Evolutionary conservation across 2,113 vertebrate species (phyloP), one percentile per base, ranked within the genome.

Genomic region (Oxygymnocypris stewartii): DNA sequence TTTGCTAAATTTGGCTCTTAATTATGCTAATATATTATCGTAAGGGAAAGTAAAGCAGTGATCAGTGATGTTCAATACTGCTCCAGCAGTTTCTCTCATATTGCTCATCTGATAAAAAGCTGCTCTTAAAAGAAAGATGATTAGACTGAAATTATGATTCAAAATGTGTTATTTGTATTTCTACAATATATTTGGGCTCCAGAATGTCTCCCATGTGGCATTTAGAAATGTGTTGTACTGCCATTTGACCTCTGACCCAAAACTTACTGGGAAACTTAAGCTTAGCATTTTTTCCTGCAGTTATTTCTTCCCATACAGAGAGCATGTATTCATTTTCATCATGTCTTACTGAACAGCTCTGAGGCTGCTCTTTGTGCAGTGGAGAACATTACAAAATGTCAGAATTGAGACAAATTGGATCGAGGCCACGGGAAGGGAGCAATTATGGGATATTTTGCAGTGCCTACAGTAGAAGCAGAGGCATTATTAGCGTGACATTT

Each of bases 321-420:
- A 57, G 77, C 49, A 0, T 79, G 47, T 47, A 78, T 78, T 78
- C 25, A 54, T 79, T 61, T 54, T 61, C 51, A 61, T 61, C 31
- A 79, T 59, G 78, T 79, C 54, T 79, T 61, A 61, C 37, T 57
- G 54, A 79, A n/a, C 10, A 40, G 78, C 20, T 61, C 49, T 40
- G 54, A 42, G 35, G 54, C 78, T 79, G 54, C 10, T 79, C 78
- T 79, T 79, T 79, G 35, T 79, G 78, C 54, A 35, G 51, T 12
- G 20, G 54, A 61, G 35, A 79, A 61, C 35, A 40, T 79, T 42
- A 61, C 78, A n/a, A 31, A 57, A 61, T 61, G 78, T 61, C 78
- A 79, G 74, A 61, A 42, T 54, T 1, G 78, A 78, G 76, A 78
- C 47, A 78, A 78, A 78, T 78, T 76, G 73, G 42, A 76, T 28